Evolutionary conservation across 2,113 vertebrate genomes (phyloP), one percentile per base, ranked within the genome.

Genomic region (Daubentonia madagascariensis): DNA sequence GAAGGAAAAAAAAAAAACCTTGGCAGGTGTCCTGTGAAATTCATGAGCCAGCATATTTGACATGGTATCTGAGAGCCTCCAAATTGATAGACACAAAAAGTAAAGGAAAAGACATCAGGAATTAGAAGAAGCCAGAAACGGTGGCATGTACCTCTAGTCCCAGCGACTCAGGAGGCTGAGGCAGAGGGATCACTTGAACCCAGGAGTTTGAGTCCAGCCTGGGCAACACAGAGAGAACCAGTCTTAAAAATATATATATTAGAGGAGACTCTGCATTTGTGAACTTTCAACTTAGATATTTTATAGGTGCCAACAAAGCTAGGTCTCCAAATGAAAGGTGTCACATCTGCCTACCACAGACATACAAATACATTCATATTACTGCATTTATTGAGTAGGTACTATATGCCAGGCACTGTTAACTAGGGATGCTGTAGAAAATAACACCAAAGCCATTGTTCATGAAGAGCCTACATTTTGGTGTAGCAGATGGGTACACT

Each of bases 361-460:
- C 3, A 5, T 37, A 32, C 43, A 37, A 4, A 5, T 3, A 61
- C 4, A 0, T 43, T 37, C 5, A 0, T 5, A 23, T 9, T 4
- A 18, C n/a, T 12, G 2, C 37, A 4, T 40, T 85, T 37, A 12
- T 14, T 50, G 83, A 76, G 37, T 45, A 23, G 61, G 43, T 22
- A 4, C 59, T 45, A 0, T 8, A 2, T 2, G 1, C 65, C 48
- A 52, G 88, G 68, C 43, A 32, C 84, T 16, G 40, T 70, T 3
- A 20, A 20, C 40, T 50, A 1, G 22, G 18, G 12, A 32, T 18
- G 16, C 68, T 13, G 7, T 22, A 8, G 70, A 35, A 43, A 18
- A 37, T 10, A 20, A 35, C 78, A 35, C 23, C 45, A 72, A 52
- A 52, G 50, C 40, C 43, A 32, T 13, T 2, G 57, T 16, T 72